Evolutionary conservation across 2,888 invertebrate species (phyloP), one percentile per base, ranked within the genome.

Genomic region (Oxyscelio sp.): DNA sequence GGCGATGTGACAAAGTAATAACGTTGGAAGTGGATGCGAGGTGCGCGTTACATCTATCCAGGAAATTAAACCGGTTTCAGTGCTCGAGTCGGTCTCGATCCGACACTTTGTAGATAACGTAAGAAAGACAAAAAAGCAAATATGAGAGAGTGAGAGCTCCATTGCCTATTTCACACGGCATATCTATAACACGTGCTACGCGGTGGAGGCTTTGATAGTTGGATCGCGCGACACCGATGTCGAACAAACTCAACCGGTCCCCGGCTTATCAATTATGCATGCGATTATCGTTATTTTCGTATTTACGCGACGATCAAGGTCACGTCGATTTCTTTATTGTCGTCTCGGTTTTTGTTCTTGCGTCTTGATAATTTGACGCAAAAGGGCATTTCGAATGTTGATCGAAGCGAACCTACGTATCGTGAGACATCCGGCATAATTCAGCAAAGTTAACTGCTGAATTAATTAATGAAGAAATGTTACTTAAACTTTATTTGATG

Each of bases 31-130:
- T 75, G 58, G 63, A 78, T 68, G 61, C 48, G 65, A 63, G 59
- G 24, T 27, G 54, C 73, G 68, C 78, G 63, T 83, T 83, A 83
- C 83, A 65, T 74, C 74, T 73, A 79, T 78, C 63, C 83, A 83
- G 83, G 83, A 83, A 83, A 83, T 83, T 78, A 83, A 83, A 79
- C 83, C 83, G 78, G 83, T 78, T 83, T 19, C 43, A 74, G 31
- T 50, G n/a, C n/a, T 65, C 54, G 45, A 68, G 63, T 74, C 74
- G 22, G 68, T 68, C 65, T 68, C 74, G 70, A 74, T 83, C 70
- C 74, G 74, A 75, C 74, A 65, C 75, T 52, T 79, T 70, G 58
- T 63, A 79, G 79, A 84, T 70, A 83, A 83, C 81, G 63, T 19
- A 56, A 63, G 70, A 63, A 81, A 61, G 75, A 66, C 22, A 52